Evolutionary conservation across 2,888 invertebrate species (phyloP), one percentile per base, ranked within the genome.

Genomic region (Agriopis marginaria): DNA sequence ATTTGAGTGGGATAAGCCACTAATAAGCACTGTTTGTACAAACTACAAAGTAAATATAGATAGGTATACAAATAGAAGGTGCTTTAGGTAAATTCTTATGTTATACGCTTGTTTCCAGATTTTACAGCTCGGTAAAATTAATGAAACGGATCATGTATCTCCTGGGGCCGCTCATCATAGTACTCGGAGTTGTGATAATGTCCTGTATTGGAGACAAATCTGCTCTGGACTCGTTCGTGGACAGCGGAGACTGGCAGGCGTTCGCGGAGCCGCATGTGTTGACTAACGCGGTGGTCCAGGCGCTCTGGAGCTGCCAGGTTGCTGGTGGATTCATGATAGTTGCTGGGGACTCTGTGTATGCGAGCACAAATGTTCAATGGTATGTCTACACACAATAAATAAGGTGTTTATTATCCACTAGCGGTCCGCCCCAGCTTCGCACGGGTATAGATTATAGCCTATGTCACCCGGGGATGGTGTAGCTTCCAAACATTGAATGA

Each of bases 291-390:
- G 39, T 92, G 5, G 78, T 82, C 1, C 93, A 93, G 71, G 88
- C 91, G 0, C 75, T 93, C 11, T 70, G 91, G 71, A 84, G 92
- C 0, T 77, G 87, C 0, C 92, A 93, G 64, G 75, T 89, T 2
- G 88, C 91, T 60, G 90, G 91, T 0, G 93, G 93, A 0, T 93
- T 81, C 73, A 79, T 93, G 0, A 84, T 90, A 68, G 84, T 88
- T 1, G 82, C 89, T 3, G 91, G 90, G 0, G 91, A 90, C 66
- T 80, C 88, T 3, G 69, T 93, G 6, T 93, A 92, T 75, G 79
- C 86, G 0, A 83, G 73, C 67, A 87, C 85, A 0, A 87, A 91
- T 73, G 87, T 91, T 9, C 85, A 89, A 71, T 90, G 92, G 93
- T 92, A 82, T 83, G 84, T 72, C 53, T 56, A 42, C 9, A 7